Percentiles rank a stretch among this genome's conserved stretches.
Evolutionary conservation across 2,113 vertebrate genomes (phyloP).

Genomic region (Pachycephala philippinensis): DNA sequence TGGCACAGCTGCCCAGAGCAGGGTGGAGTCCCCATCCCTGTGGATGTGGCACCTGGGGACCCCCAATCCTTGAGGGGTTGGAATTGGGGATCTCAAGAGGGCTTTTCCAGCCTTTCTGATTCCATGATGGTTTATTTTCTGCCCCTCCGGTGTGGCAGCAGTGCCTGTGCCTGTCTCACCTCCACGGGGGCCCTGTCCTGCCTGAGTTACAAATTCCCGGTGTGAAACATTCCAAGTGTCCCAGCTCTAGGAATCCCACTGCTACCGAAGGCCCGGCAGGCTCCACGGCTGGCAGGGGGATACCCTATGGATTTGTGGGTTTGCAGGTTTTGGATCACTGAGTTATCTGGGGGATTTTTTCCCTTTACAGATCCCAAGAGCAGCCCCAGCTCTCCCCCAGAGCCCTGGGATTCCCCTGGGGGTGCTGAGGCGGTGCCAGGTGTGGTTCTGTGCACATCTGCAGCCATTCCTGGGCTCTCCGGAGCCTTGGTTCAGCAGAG

Average conservation of each 20-base stretch:
- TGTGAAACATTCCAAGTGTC: background rate
- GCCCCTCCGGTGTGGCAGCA: background rate
- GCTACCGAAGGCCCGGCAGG: background rate
- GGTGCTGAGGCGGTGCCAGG: background rate
- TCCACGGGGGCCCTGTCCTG: background rate
- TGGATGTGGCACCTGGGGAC: background rate
- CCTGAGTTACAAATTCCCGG: background rate
- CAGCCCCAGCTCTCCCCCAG: rapidly evolving
- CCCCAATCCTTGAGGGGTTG: too few relatives aligned
- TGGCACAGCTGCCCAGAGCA: background rate
- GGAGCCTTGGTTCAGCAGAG: background rate
- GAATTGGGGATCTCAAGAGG: background rate
- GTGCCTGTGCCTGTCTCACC: background rate
- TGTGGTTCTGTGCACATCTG: background rate
- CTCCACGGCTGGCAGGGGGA: background rate
- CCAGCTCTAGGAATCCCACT: background rate
- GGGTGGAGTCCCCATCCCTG: background rate
- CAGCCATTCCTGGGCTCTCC: background rate
- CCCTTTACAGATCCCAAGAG: background rate
- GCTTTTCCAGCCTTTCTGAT: background rate
- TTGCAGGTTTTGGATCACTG: background rate
- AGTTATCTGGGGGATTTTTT: background rate
- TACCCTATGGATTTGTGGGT: background rate
- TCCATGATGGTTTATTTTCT: background rate
- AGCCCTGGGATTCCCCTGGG: too few relatives aligned